Percentiles rank a stretch among this genome's conserved stretches.
These are phyloP conservation scores for Holothuria leucospilota DNA, from an alignment of 53 echinoderm and acorn worm species.

Conservation along the genomic window DNA sequence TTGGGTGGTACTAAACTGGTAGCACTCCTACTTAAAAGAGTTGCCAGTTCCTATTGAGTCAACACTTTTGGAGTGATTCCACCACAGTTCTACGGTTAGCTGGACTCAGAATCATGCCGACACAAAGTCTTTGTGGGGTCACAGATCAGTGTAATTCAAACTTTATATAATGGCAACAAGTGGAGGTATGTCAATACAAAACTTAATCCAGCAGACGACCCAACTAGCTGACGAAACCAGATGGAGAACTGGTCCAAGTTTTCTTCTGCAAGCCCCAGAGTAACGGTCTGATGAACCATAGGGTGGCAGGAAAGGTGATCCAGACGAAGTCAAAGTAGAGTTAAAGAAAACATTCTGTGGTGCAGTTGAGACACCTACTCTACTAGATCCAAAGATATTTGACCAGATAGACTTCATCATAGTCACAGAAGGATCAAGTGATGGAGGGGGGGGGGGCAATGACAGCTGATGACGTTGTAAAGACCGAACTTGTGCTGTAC, in stretches of 20 bases:
- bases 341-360: background rate
- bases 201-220: background rate
- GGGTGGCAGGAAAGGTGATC: background rate
- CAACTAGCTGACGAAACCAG: background rate
- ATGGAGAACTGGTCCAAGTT: background rate
- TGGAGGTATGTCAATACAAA: background rate
- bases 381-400: background rate
- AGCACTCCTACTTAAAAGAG: no score
- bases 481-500: no score
- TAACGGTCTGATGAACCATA: background rate
- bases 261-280: background rate
- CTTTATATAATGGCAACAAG: background rate
- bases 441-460: no score
- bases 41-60: no score
- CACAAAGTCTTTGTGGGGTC: background rate
- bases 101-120: no score
- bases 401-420: background rate
- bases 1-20: no score
- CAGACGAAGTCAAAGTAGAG: background rate
- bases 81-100: no score
- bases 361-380: background rate
- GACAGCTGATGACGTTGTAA: no score
- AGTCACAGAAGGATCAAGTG: no score
- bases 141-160: background rate
- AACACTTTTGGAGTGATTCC: no score